Base-by-base conservation (phyloP, 2,888 invertebrate genomes). In the Cephalotes varians region DNA sequence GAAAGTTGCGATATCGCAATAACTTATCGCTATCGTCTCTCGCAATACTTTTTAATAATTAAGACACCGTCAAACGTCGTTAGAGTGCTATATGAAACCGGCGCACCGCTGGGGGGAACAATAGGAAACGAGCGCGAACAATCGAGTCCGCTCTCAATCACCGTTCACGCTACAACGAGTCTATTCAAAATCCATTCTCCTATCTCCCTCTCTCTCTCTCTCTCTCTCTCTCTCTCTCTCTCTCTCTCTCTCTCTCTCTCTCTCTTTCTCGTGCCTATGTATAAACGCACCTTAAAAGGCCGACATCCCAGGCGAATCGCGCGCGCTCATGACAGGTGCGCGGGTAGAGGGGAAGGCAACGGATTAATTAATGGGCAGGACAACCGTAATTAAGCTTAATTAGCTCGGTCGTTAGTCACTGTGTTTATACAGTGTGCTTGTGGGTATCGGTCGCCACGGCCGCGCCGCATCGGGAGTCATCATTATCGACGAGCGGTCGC, bases 371-470 rank as follows among this genome's bases (percentile, higher is more conserved):
- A 90, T 60, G 94, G 89, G 73, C 95, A 95, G 0, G 96, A 95
- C 69, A 96, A 94, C 90, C 96, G 96, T n/a, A 93, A 90, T 91
- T 96, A 96, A 1, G 97, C 96, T 83, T 97, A 89, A 90, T 90
- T 88, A 90, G 89, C 74, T 81, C 69, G 72, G 62, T 80, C 77
- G 82, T 84, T 76, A 81, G 74, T 80, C 76, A 47, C 64, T 74
- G 74, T 84, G 85, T 86, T 86, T 81, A 77, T 65, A 56, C 67
- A 80, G 76, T 60, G 81, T 60, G 65, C 51, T 37, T 49, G 77
- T 47, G 56, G 44, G 44, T 31, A 77, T 69, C 44, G 77, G 77
- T 56, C 31, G 77, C 15, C 44, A 25, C 28, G 54, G 44, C 54
- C 71, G 71, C 74, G 37, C 40, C 77, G 81, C 69, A 73, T 81